Conservation (phyloP, 1,140 invertebrate genomes). For the Charaxes varanes region DNA sequence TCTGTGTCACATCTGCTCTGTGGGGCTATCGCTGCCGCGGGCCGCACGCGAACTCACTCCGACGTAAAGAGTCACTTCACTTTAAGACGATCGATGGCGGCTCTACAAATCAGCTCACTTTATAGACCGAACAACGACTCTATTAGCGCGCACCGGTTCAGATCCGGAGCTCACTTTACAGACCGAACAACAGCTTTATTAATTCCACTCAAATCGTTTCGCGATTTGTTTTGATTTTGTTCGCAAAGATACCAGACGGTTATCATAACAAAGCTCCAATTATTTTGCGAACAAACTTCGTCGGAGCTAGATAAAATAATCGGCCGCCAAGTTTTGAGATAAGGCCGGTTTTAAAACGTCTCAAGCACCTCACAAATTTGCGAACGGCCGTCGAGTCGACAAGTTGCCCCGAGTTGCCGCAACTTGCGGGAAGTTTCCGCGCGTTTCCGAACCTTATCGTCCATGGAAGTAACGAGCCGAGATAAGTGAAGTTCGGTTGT, state of each 20-base stretch:
- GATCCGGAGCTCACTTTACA: constrained; percentile 6
- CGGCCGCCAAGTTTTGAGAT: constrained; percentile 32
- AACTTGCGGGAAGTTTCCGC: constrained; percentile 51
- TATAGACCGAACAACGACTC: neutral
- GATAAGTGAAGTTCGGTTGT: constrained; percentile 69
- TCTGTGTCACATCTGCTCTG: no score
- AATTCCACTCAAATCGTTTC: neutral
- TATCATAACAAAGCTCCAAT: constrained; percentile 13
- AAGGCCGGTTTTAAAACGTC: constrained; percentile 62
- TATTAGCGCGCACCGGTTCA: neutral
- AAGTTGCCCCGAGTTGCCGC: constrained; percentile 49
- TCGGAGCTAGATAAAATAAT: constrained; percentile 12
- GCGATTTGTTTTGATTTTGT: constrained; percentile 3
- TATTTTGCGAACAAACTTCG: constrained; percentile 15
- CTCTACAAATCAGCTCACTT: constrained; percentile 19
- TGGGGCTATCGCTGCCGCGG: no score
- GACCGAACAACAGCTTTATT: constrained; percentile 2
- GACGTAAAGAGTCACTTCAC: no score
- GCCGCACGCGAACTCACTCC: no score
- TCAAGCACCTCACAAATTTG: constrained; percentile 61
- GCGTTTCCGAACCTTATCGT: constrained; percentile 63
- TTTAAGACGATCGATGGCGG: constrained; percentile 28
- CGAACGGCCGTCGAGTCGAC: constrained; percentile 62
- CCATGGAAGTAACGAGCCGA: constrained; percentile 62
- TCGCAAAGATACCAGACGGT: constrained; percentile 7